phyloP scores from a whole-genome alignment of 2,888 invertebrate genomes.

The Ophonus ardosiacus region DNA sequence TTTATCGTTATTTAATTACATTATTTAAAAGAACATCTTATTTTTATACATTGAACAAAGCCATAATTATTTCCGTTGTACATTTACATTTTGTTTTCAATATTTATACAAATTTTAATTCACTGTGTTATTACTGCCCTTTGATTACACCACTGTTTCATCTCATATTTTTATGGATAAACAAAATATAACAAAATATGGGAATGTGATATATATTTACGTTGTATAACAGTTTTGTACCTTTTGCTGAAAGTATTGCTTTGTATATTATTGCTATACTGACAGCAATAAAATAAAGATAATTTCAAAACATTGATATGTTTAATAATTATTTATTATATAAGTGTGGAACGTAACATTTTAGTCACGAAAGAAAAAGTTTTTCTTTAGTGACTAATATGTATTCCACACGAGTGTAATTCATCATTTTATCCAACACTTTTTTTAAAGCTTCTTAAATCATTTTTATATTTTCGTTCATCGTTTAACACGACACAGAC shows the following conservation, averaged over 20 bases:
- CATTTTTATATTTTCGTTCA: too few relatives aligned
- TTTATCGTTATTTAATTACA: conserved; percentile 57
- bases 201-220: conserved; percentile 64
- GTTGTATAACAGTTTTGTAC: conserved; percentile 64
- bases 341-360: not conserved
- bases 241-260: conserved; percentile 58
- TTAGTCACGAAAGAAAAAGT: too few relatives aligned
- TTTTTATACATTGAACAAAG: conserved; percentile 45
- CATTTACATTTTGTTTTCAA: conserved; percentile 32
- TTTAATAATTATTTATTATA: not conserved
- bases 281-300: conserved; percentile 55
- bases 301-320: conserved; percentile 19
- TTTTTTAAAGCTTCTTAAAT: too few relatives aligned
- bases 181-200: conserved; percentile 59
- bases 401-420: too few relatives aligned
- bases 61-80: conserved; percentile 26
- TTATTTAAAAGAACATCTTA: conserved; percentile 21
- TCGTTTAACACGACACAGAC: too few relatives aligned
- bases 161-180: conserved; percentile 32
- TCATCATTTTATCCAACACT: too few relatives aligned
- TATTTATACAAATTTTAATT: conserved; percentile 33
- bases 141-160: conserved; percentile 24
- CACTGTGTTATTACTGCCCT: conserved; percentile 13
- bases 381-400: too few relatives aligned
- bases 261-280: conserved; percentile 54